These are phyloP conservation scores for Alcis repandata DNA, from an alignment of 2,888 invertebrate species.

Conservation along the genomic window DNA sequence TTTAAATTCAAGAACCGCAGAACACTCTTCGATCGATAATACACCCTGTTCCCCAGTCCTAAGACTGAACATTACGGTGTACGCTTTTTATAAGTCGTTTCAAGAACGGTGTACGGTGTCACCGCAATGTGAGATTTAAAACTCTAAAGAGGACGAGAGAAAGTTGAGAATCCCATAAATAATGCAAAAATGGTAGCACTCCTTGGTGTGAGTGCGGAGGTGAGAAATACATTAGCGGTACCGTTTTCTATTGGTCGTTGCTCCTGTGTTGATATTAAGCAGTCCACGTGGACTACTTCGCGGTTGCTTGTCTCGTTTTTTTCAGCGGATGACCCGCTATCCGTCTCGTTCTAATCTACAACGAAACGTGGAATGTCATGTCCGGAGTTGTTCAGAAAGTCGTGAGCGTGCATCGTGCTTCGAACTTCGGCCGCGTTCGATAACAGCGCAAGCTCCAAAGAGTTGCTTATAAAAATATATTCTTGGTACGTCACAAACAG, in stretches of 20 bases:
- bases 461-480: constrained; percentile 53
- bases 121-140: constrained; percentile 66
- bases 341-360: constrained; percentile 86
- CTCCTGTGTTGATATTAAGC: constrained; percentile 86
- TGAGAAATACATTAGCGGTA: constrained; percentile 88
- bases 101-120: constrained; percentile 67
- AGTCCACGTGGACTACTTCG: constrained; percentile 86
- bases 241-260: constrained; percentile 86
- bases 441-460: constrained; percentile 66
- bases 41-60: constrained; percentile 62
- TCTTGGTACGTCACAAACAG: constrained; percentile 53
- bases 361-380: constrained; percentile 87
- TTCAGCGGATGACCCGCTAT: constrained; percentile 78
- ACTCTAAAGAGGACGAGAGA: constrained; percentile 62
- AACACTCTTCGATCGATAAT: constrained; percentile 68
- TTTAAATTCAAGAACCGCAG: constrained; percentile 86
- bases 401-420: constrained; percentile 87
- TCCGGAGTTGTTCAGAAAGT: constrained; percentile 87
- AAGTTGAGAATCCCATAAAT: constrained; percentile 75
- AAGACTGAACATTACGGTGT: constrained; percentile 67
- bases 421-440: constrained; percentile 66
- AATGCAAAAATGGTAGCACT: constrained; percentile 73
- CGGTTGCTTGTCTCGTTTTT: constrained; percentile 85
- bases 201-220: constrained; percentile 86
- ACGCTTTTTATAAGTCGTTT: constrained; percentile 73